A percentile compares a stretch with the other conserved stretches of the same genome.
phyloP scores from a whole-genome alignment of 1,140 invertebrate species.

The Diorhabda sublineata region DNA sequence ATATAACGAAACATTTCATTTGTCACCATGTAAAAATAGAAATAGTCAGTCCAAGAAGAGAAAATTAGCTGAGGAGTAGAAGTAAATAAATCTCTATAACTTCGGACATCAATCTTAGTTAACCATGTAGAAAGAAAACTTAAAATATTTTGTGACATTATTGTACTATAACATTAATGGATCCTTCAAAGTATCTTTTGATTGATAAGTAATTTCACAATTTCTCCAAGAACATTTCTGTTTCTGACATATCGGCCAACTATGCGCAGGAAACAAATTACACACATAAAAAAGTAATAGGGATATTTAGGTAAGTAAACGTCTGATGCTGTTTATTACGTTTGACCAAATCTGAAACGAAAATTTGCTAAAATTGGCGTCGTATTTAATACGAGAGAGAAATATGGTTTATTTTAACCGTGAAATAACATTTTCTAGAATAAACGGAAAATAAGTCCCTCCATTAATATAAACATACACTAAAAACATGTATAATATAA shows the following conservation, averaged over 20 bases:
- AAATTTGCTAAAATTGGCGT: too few species aligned
- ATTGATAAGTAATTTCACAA: slow-evolving; percentile 10
- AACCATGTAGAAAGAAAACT: not conserved
- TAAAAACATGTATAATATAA: too few species aligned
- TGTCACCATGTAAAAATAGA: too few species aligned
- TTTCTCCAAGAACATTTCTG: not conserved
- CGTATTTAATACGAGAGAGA: too few species aligned
- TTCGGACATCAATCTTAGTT: slow-evolving; percentile 14
- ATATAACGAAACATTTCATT: too few species aligned
- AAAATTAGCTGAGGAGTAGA: not conserved
- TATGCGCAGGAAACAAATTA: not conserved
- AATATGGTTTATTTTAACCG: too few species aligned
- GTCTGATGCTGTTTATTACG: too few species aligned
- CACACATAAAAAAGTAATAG: not conserved
- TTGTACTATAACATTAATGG: slow-evolving; percentile 10
- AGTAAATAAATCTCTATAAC: slow-evolving; percentile 1
- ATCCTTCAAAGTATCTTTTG: slow-evolving; percentile 9
- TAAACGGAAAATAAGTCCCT: too few species aligned
- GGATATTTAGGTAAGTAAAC: too few species aligned
- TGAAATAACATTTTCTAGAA: too few species aligned
- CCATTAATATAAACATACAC: too few species aligned
- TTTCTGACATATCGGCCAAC: not conserved
- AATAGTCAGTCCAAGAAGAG: not conserved
- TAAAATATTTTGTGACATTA: slow-evolving; percentile 10
- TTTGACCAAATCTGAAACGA: too few species aligned